A percentile compares a stretch with the other conserved stretches of the same genome.
phyloP scores from a whole-genome alignment of 2,888 invertebrate genomes.

The Quadriops clusia region DNA sequence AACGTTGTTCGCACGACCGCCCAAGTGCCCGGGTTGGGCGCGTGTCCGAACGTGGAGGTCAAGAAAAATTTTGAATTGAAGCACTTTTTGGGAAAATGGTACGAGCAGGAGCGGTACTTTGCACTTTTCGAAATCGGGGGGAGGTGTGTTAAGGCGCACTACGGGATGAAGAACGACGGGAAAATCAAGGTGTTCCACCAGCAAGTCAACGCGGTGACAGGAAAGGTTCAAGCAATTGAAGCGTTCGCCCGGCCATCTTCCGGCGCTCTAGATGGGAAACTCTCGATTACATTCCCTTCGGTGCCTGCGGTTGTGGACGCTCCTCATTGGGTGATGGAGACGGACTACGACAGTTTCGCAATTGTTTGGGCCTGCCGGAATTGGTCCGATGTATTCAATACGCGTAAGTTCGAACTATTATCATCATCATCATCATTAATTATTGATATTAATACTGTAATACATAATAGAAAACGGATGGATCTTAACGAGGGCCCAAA shows the following conservation, averaged over 20 bases:
- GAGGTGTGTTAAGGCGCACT: constrained; percentile 61
- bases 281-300: constrained; percentile 23
- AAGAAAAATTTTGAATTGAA: too few species aligned
- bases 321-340: constrained; percentile 52
- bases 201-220: constrained; percentile 38
- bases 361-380: constrained; percentile 53
- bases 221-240: constrained; percentile 15
- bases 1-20: too few species aligned
- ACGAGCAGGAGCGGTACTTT: constrained; percentile 64
- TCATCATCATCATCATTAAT: constrained; percentile 1
- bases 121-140: constrained; percentile 63
- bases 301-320: constrained; percentile 39
- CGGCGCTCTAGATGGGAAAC: too few species aligned
- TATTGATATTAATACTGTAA: constrained; percentile 3
- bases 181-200: constrained; percentile 34
- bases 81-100: constrained; percentile 57
- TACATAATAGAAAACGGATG: constrained; percentile 38
- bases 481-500: constrained; percentile 52
- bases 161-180: constrained; percentile 39
- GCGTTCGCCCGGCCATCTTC: too few species aligned
- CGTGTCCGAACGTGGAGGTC: too few species aligned
- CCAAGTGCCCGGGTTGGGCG: too few species aligned
- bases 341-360: constrained; percentile 50
- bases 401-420: constrained; percentile 11
- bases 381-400: constrained; percentile 13